Conservation (phyloP, 2,797 vertebrate species). For the Columba guinea region DNA sequence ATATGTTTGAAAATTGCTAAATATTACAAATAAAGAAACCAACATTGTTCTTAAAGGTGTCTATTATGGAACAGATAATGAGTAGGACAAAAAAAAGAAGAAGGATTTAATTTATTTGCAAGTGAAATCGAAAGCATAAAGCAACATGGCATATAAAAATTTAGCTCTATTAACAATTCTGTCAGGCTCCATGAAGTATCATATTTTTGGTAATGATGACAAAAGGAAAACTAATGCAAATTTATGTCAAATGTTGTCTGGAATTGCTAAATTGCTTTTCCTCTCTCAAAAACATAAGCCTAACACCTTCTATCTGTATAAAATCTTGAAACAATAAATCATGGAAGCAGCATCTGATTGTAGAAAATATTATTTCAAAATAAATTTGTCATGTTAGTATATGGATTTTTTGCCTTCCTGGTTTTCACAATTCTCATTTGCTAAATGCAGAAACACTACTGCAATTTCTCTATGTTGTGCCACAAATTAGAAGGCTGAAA, state of each 20-base stretch:
- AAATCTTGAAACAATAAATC: constrained; percentile 71
- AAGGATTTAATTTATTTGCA: background rate
- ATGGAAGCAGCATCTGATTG: constrained; percentile 58
- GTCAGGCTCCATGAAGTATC: constrained; percentile 24
- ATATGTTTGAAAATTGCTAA: background rate
- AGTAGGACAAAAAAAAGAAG: background rate
- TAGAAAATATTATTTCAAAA: constrained; percentile 73
- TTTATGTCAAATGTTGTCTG: constrained; percentile 32
- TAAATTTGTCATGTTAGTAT: constrained; percentile 68
- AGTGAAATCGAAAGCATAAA: background rate
- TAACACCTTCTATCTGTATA: constrained; percentile 30
- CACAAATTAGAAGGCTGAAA: constrained; percentile 25
- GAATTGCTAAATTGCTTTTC: constrained; percentile 64
- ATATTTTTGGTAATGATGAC: constrained; percentile 52
- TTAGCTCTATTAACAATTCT: constrained; percentile 9
- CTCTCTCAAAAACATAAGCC: constrained; percentile 53
- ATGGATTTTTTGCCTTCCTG: constrained; percentile 74
- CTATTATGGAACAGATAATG: background rate
- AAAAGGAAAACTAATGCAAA: constrained; percentile 36
- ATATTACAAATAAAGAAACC: background rate
- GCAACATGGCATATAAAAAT: background rate
- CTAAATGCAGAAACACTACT: constrained; percentile 56
- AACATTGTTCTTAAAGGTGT: background rate
- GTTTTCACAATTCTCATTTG: constrained; percentile 76
- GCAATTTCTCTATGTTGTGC: constrained; percentile 53